Base-by-base conservation (phyloP, 2,797 vertebrate species). In the Mormyrops attenuatus region DNA sequence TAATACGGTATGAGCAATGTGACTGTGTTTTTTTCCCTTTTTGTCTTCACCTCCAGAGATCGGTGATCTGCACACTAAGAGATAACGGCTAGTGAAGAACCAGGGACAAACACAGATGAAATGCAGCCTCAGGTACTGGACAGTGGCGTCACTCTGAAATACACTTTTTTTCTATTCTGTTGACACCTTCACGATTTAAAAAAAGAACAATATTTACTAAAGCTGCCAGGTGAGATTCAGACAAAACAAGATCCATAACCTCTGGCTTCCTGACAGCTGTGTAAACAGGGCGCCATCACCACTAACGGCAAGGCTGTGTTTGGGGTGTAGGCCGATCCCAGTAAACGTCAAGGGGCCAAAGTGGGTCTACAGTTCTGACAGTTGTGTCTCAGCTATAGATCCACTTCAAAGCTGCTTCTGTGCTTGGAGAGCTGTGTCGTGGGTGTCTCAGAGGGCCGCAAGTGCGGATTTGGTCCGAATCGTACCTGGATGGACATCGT, bases 51-150 rank as follows among this genome's bases (percentile, higher is more conserved):
- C 47, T 26, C n/a, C 47, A 66, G 52, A 93, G 95, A 95, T 92
- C 90, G 47, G 69, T 57, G 90, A 92, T 90, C 89, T 92, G 92
- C 91, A 87, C 34, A 47, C 66, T 88, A 90, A 55, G 90, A 82
- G 49, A 49, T 13, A 41, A 85, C 90, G 5, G 90, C 49, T 89
- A 92, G 53, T 92, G n/a, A 90, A 90, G 91, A 22, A 89, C 50
- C 91, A 90, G 90, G 91, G 93, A 85, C 87, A 88, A 44, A 57
- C 92, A 91, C 92, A 91, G 94, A 95, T 93, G 95, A 93, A 94
- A 96, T 96, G 96, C 95, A 96, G 94, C 94, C 95, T 90, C 95
- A 96, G 96, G 96, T 97, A 95, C 92, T 88, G 30, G 0, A n/a
- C 0, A 6, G 8, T n/a, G 73, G 0, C 69, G 34, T 41, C 9